Percentiles rank a stretch among this genome's conserved stretches.
Conservation (phyloP, 2,113 vertebrate species). For the Clarias magur region DNA sequence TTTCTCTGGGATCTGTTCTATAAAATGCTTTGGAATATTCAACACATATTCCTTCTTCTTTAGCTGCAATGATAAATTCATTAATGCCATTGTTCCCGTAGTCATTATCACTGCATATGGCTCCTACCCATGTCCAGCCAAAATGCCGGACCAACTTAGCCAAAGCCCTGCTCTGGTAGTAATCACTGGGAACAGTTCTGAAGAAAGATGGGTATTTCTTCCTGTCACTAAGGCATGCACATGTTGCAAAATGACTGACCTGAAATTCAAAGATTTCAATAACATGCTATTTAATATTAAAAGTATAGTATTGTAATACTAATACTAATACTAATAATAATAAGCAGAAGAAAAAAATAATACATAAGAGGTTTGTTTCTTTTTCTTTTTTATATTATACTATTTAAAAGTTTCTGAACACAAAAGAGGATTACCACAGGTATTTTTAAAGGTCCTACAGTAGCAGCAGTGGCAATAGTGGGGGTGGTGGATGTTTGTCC, state of each 20-base stretch:
- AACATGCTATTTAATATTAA: too few species aligned
- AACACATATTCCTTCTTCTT: slow-evolving; percentile 70
- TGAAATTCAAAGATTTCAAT: background rate
- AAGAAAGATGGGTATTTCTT: slow-evolving; percentile 39
- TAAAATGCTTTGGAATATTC: slow-evolving; percentile 72
- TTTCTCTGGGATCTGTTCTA: slow-evolving; percentile 62
- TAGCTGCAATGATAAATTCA: slow-evolving; percentile 66
- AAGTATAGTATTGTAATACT: too few species aligned
- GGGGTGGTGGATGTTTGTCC: slow-evolving; percentile 60
- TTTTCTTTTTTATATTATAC: too few species aligned
- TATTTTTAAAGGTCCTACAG: slow-evolving; percentile 56
- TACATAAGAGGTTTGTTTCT: too few species aligned
- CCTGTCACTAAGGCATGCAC: slow-evolving; percentile 32
- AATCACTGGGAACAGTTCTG: slow-evolving; percentile 43
- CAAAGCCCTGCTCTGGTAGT: slow-evolving; percentile 33
- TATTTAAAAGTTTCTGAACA: background rate
- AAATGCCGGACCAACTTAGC: slow-evolving; percentile 24
- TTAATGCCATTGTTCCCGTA: slow-evolving; percentile 52
- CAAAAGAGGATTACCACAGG: background rate
- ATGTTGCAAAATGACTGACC: slow-evolving; percentile 30
- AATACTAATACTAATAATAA: too few species aligned
- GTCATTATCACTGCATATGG: slow-evolving; percentile 33
- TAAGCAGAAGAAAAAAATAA: too few species aligned
- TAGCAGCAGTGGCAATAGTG: slow-evolving; percentile 55
- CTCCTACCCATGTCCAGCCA: slow-evolving; percentile 44